Evolutionary conservation across 2,797 vertebrate species (phyloP), one percentile per base, ranked within the genome.

Genomic region (Setipinna tenuifilis): DNA sequence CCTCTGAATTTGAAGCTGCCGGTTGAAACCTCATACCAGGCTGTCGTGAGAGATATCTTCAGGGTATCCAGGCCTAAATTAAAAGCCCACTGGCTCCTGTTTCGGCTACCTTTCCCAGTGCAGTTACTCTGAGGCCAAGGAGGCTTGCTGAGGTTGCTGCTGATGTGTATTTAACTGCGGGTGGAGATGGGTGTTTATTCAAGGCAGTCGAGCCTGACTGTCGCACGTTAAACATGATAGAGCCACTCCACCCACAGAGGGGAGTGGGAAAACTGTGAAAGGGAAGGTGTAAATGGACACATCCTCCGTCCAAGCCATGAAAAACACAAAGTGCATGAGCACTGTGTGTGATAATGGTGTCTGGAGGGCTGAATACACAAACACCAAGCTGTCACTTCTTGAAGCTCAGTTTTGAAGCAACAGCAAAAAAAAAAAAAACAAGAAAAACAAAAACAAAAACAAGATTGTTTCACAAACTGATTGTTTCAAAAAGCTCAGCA

Each of bases 141-240:
- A 78, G 61, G 61, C 61, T 25, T 25, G 61, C 61, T 65, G 61
- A 65, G 71, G 31, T 44, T 44, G 31, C 71, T 78, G 25, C 81
- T 65, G 21, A 44, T 85, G 81, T 82, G 82, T 57, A 85, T 87
- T 87, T 85, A 83, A 83, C 57, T 44, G 80, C 81, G 11, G 1
- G 17, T 58, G 48, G 57, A 54, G 85, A 88, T 87, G 81, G 83
- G 68, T 87, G 84, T 86, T 87, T 85, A 88, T 87, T 87, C 82
- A 57, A 19, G 31, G 28, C 4, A 57, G 11, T 21, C 0, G 11
- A 84, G 83, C 87, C 58, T 82, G 83, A 65, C 82, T 75, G 68
- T 62, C 25, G 0, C 35, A 82, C 19, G 78, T 80, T 82, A 57
- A 44, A 50, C 68, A 50, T 84, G 87, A 87, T 75, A 61, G 58